Conservation (phyloP, 1,140 invertebrate genomes). For the Danaus melanippus region DNA sequence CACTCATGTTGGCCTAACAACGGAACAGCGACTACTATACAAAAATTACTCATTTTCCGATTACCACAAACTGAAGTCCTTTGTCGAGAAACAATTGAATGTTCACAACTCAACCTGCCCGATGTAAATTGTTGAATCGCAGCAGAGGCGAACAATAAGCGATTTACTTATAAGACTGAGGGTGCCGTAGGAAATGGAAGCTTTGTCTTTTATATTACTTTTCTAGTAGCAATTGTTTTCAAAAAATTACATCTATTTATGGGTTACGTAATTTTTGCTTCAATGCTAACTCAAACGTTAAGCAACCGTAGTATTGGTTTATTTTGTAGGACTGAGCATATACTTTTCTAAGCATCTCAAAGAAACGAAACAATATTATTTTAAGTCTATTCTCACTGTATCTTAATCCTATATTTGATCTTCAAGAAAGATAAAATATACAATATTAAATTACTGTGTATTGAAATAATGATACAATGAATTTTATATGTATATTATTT, state of each 20-base stretch:
- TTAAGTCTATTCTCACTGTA: no score
- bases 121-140: constrained; percentile 8
- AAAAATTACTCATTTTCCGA: constrained; percentile 65
- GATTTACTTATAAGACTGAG: constrained; percentile 36
- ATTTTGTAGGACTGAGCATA: not conserved
- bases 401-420: no score
- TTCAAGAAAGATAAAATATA: no score
- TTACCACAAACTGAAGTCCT: constrained; percentile 13
- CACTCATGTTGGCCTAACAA: constrained; percentile 64
- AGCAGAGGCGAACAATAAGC: constrained; percentile 43
- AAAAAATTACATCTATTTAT: constrained; percentile 1
- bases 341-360: no score
- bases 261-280: not conserved
- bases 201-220: constrained; percentile 25
- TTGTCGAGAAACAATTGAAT: constrained; percentile 27
- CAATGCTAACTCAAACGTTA: no score
- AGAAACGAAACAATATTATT: no score
- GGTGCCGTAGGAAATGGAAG: constrained; percentile 39
- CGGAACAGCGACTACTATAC: constrained; percentile 58
- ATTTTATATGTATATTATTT: no score
- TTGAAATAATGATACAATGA: no score
- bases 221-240: no score
- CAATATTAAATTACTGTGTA: no score
- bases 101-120: constrained; percentile 27
- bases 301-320: not conserved